Conservation (phyloP, 2,888 invertebrate genomes). For the Beris chalybata region DNA sequence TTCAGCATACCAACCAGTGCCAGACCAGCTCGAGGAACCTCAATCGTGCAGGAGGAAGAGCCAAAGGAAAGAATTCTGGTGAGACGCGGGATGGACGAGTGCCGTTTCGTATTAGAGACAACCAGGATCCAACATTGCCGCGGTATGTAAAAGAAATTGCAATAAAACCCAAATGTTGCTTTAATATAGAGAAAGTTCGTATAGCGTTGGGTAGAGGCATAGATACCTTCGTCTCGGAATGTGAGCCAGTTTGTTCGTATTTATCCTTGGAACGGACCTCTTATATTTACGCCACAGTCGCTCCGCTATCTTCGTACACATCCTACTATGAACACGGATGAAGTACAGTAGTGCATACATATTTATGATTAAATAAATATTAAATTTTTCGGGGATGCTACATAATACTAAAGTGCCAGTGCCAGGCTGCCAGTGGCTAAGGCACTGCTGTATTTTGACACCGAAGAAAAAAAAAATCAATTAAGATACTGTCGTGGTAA, state of each 20-base stretch:
- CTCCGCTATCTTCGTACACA: slow-evolving; percentile 7
- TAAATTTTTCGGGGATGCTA: slow-evolving; percentile 38
- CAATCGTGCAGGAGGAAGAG: slow-evolving; percentile 16
- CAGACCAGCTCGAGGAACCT: slow-evolving; percentile 18
- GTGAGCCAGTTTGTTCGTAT: slow-evolving; percentile 34
- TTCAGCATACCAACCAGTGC: slow-evolving; percentile 36
- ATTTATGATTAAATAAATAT: slow-evolving; percentile 43
- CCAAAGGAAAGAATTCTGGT: slow-evolving; percentile 35
- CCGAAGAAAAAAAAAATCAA: slow-evolving; percentile 35
- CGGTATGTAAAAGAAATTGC: slow-evolving; percentile 43
- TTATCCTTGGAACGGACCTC: slow-evolving; percentile 30
- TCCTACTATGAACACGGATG: slow-evolving; percentile 25
- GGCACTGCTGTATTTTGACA: slow-evolving; percentile 20
- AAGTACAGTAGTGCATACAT: slow-evolving; percentile 40
- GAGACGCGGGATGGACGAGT: slow-evolving; percentile 37
- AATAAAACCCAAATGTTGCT: slow-evolving; percentile 44
- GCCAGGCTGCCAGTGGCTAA: not conserved
- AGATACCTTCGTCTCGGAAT: slow-evolving; percentile 28
- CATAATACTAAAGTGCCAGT: slow-evolving; percentile 15
- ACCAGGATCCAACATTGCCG: slow-evolving; percentile 35
- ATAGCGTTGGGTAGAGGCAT: slow-evolving; percentile 15
- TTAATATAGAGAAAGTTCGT: slow-evolving; percentile 42
- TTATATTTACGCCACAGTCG: slow-evolving; percentile 31
- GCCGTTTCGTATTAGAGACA: slow-evolving; percentile 33
- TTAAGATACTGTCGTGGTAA: slow-evolving; percentile 34